Conservation (phyloP, 2,113 vertebrate species). For the Sylvicapra grimmia region DNA sequence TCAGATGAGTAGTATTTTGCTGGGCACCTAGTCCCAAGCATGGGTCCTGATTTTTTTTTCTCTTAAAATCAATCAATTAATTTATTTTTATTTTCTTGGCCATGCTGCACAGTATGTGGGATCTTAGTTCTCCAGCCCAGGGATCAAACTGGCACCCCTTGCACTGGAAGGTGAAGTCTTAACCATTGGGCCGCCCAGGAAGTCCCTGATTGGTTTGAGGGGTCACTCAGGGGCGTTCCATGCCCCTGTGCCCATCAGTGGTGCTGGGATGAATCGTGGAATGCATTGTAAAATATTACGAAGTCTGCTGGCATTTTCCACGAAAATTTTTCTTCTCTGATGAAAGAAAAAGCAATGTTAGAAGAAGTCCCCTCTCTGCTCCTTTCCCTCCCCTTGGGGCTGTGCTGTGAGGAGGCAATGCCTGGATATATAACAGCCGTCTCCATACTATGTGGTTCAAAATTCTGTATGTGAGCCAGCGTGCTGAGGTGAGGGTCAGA, state of each 20-base stretch:
- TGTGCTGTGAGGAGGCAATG: neutral
- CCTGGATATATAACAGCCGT: neutral
- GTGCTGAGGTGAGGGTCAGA: neutral
- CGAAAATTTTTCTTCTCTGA: neutral
- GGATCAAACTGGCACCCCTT: neutral
- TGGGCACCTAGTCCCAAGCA: too few species aligned
- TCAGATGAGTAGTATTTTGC: neutral
- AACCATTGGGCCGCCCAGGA: rapidly evolving
- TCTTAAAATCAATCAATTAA: neutral
- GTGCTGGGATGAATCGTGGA: too few species aligned
- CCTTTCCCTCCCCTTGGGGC: neutral
- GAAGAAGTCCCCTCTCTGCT: neutral
- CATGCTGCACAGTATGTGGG: neutral
- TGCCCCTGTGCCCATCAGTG: neutral
- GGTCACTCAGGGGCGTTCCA: rapidly evolving
- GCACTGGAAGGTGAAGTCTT: neutral
- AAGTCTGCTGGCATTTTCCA: neutral
- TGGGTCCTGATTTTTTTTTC: neutral
- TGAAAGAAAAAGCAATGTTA: neutral
- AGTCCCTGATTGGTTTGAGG: neutral
- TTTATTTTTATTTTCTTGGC: neutral
- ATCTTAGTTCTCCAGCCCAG: neutral
- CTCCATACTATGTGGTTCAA: neutral
- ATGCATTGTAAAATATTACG: neutral
- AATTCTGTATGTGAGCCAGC: neutral